Percentiles rank a stretch among this genome's conserved stretches.
Evolutionary conservation across 53 echinoderm and acorn worm species (phyloP).

Genomic region (Mesocentrotus franciscanus): DNA sequence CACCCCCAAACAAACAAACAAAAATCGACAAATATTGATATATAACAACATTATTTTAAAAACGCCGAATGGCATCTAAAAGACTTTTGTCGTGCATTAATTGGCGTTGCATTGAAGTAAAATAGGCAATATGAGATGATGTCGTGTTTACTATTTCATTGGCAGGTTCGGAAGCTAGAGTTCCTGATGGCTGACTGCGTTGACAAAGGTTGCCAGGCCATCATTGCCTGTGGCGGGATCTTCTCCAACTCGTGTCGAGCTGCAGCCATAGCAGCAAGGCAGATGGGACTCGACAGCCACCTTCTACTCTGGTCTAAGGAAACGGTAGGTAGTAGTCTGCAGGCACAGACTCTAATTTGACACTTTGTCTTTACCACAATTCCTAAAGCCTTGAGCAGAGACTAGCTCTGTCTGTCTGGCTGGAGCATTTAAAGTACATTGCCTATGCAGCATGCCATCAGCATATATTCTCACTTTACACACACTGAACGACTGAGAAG

Average conservation of each 20-base stretch:
- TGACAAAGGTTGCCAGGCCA: slow-evolving; percentile 70
- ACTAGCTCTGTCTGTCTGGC: no score
- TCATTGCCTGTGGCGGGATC: slow-evolving; percentile 77
- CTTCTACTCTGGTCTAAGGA: slow-evolving; percentile 66
- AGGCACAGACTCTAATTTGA: neutral
- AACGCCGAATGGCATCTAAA: neutral
- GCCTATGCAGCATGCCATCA: no score
- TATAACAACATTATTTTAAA: no score
- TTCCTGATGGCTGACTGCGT: slow-evolving; percentile 82
- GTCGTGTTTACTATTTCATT: neutral
- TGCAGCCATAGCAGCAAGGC: slow-evolving; percentile 75
- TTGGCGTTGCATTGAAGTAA: neutral
- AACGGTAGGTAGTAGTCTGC: neutral
- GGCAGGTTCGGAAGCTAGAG: slow-evolving; percentile 80
- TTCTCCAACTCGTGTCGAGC: slow-evolving; percentile 78
- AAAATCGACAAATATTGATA: no score
- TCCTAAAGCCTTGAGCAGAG: no score
- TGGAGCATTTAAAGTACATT: no score
- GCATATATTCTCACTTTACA: no score
- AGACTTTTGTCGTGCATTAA: neutral
- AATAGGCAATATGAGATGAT: no score
- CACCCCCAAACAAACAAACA: no score
- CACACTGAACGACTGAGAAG: no score
- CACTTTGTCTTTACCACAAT: no score
- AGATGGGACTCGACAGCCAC: slow-evolving; percentile 75